A percentile compares a stretch with the other conserved stretches of the same genome.
These are phyloP conservation scores for Zaprionus lineosus DNA, from an alignment of 2,888 invertebrate species.

Conservation along the genomic window DNA sequence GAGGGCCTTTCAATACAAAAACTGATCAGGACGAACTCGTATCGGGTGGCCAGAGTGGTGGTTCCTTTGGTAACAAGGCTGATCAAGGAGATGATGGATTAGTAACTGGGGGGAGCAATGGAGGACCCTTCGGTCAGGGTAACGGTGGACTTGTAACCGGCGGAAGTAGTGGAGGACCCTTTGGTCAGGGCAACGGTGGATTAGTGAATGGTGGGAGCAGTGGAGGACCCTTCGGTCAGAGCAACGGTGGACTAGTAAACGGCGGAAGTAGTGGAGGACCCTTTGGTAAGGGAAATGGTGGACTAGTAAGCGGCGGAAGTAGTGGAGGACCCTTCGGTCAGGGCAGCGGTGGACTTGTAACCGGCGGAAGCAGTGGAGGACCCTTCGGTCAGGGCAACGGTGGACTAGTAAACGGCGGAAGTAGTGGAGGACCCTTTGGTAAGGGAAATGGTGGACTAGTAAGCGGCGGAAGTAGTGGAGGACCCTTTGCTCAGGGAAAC, in stretches of 20 bases:
- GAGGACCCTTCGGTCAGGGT: constrained; percentile 5
- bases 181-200: background rate
- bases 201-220: constrained; percentile 2
- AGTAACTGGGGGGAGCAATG: background rate
- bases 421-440: background rate
- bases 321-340: constrained; percentile 5
- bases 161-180: constrained; percentile 8
- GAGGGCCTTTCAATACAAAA: constrained; percentile 1
- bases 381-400: background rate
- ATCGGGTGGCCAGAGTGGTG: background rate
- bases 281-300: background rate
- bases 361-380: constrained; percentile 1
- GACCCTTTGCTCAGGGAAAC: background rate
- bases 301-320: background rate
- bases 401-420: background rate
- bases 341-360: background rate
- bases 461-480: background rate
- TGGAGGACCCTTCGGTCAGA: constrained; percentile 8
- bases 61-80: background rate
- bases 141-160: background rate
- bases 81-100: background rate
- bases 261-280: constrained; percentile 4
- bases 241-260: background rate
- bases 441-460: background rate
- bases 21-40: background rate